Conservation (phyloP, 2,888 invertebrate genomes). For the Belgica antarctica region DNA sequence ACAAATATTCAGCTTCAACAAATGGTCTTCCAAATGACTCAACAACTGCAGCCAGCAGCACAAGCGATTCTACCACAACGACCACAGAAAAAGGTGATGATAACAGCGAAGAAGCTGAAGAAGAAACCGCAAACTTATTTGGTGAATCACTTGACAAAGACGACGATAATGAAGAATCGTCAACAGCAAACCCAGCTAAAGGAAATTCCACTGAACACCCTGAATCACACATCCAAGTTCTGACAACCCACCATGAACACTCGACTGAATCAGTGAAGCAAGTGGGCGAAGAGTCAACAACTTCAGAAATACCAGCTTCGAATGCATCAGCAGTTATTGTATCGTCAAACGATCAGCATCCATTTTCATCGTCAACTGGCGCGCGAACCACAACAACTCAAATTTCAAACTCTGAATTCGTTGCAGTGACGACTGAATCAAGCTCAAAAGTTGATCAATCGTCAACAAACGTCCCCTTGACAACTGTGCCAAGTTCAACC, state of each 20-base stretch:
- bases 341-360: too few species aligned
- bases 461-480: background rate
- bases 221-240: background rate
- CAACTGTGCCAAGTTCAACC: background rate
- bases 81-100: slow-evolving; percentile 18
- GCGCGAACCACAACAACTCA: too few species aligned
- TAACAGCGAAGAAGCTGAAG: background rate
- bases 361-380: too few species aligned
- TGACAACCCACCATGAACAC: background rate
- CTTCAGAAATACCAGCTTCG: background rate
- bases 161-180: background rate
- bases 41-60: background rate
- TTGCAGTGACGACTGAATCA: too few species aligned
- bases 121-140: background rate
- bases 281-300: too few species aligned
- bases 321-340: too few species aligned
- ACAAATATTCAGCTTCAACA: background rate
- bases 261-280: too few species aligned
- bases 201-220: slow-evolving; percentile 18
- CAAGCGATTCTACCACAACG: slow-evolving; percentile 24
- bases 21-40: background rate
- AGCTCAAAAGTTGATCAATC: background rate
- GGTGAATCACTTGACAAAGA: slow-evolving; percentile 1
- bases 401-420: too few species aligned
- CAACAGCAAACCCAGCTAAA: background rate